These are phyloP conservation scores for Olivierus martensii DNA, from an alignment of 1,140 invertebrate genomes.

Conservation along the genomic window DNA sequence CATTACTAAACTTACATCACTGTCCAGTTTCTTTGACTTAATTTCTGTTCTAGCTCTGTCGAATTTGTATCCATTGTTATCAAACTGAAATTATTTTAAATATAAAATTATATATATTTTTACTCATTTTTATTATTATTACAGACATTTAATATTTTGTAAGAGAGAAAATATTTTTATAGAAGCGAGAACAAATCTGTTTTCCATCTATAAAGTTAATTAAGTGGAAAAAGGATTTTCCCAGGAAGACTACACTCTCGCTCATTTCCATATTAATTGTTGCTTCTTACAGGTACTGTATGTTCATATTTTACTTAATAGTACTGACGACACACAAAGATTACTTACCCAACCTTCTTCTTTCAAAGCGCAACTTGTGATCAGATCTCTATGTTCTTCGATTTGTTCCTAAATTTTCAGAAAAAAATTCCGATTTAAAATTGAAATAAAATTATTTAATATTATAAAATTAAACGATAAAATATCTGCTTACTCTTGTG, in stretches of 20 bases:
- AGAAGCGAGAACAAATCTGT: no score
- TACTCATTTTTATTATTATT: no score
- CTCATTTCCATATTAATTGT: no score
- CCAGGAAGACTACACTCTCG: no score
- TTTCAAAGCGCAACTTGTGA: constrained; percentile 19
- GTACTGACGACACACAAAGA: no score
- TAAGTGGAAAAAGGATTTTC: no score
- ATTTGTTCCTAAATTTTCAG: constrained; percentile 10
- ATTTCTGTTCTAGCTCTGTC: constrained; percentile 23
- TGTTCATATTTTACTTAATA: no score
- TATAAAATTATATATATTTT: neutral
- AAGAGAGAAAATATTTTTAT: no score
- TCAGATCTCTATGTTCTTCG: constrained; percentile 16
- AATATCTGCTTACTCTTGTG: neutral
- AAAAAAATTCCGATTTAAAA: neutral
- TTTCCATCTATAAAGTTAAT: no score
- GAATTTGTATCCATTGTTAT: constrained; percentile 22
- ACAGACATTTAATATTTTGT: no score
- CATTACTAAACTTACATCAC: constrained; percentile 6
- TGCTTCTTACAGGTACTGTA: no score
- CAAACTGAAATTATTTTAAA: constrained; percentile 12
- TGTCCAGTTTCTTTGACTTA: constrained; percentile 19
- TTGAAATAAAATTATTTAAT: neutral
- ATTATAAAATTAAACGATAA: neutral
- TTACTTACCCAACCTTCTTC: constrained; percentile 17